Conservation (phyloP, 2,888 invertebrate species). For the Trypoxylon attenuatum region DNA sequence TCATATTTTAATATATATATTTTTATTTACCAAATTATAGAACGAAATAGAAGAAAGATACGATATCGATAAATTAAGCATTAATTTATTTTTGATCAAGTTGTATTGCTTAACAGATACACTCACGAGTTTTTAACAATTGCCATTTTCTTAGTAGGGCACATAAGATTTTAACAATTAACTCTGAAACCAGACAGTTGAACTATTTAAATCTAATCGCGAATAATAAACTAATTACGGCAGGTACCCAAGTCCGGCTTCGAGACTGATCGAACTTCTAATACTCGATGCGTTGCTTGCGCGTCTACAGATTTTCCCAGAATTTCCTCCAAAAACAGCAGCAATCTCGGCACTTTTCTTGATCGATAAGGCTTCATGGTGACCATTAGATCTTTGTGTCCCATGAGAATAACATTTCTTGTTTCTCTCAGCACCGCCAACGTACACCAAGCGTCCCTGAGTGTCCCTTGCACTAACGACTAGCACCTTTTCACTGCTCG, state of each 20-base stretch:
- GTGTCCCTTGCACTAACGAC: constrained; percentile 76
- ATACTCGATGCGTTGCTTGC: constrained; percentile 68
- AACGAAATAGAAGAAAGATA: too few species aligned
- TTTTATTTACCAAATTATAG: too few species aligned
- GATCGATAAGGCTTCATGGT: constrained; percentile 84
- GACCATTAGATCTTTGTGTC: constrained; percentile 54
- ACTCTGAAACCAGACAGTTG: too few species aligned
- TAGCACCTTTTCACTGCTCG: constrained; percentile 72
- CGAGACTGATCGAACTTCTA: constrained; percentile 69
- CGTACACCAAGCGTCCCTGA: constrained; percentile 75
- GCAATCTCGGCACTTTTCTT: constrained; percentile 94
- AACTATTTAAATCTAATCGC: too few species aligned
- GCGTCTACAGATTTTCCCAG: constrained; percentile 59
- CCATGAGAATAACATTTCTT: constrained; percentile 55
- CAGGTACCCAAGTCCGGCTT: constrained; percentile 71
- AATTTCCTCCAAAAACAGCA: constrained; percentile 84
- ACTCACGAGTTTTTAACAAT: too few species aligned
- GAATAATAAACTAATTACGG: constrained; percentile 55
- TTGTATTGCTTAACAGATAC: too few species aligned
- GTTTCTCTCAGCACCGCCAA: constrained; percentile 68
- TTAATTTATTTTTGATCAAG: too few species aligned
- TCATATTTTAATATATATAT: too few species aligned
- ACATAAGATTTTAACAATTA: too few species aligned
- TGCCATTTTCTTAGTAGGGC: too few species aligned
- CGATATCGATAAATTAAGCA: too few species aligned